phyloP scores from a whole-genome alignment of 2,888 invertebrate genomes.

The Dryomyza anilis region DNA sequence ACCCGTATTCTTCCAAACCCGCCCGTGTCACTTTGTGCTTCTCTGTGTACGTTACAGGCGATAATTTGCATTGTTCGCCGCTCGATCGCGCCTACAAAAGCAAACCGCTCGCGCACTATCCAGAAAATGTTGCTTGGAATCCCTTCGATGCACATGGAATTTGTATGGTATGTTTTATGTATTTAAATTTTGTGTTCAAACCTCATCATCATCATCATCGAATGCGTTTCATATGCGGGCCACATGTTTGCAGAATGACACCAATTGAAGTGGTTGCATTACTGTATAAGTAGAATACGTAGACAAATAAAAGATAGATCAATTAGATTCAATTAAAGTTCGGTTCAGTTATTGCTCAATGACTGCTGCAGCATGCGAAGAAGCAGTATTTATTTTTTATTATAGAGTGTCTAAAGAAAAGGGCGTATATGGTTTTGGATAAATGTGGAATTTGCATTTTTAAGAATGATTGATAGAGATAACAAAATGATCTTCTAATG shows the following conservation, averaged over 20 bases:
- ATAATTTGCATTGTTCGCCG: slow-evolving; percentile 84
- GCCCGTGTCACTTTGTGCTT: slow-evolving; percentile 4
- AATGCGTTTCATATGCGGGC: too few relatives aligned
- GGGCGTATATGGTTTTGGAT: too few relatives aligned
- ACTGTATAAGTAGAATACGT: slow-evolving; percentile 63
- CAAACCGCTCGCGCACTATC: slow-evolving; percentile 92
- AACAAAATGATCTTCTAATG: too few relatives aligned
- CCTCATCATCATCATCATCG: too few relatives aligned
- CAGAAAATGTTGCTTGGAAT: slow-evolving; percentile 86
- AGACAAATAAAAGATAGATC: slow-evolving; percentile 14
- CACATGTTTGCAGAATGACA: not conserved
- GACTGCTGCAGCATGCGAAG: too few relatives aligned
- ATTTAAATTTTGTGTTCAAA: not conserved
- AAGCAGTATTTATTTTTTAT: too few relatives aligned
- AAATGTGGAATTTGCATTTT: too few relatives aligned
- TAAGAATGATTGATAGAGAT: too few relatives aligned
- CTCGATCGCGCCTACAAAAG: slow-evolving; percentile 93
- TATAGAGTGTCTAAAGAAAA: too few relatives aligned
- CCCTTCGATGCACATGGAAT: slow-evolving; percentile 95
- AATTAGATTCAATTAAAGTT: slow-evolving; percentile 40
- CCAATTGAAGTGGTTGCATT: not conserved
- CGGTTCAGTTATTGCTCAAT: not conserved
- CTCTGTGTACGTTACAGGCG: slow-evolving; percentile 67
- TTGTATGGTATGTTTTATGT: slow-evolving; percentile 77
- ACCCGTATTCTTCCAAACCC: too few relatives aligned